Conservation (phyloP, 2,888 invertebrate species). For the Sericinus montela region DNA sequence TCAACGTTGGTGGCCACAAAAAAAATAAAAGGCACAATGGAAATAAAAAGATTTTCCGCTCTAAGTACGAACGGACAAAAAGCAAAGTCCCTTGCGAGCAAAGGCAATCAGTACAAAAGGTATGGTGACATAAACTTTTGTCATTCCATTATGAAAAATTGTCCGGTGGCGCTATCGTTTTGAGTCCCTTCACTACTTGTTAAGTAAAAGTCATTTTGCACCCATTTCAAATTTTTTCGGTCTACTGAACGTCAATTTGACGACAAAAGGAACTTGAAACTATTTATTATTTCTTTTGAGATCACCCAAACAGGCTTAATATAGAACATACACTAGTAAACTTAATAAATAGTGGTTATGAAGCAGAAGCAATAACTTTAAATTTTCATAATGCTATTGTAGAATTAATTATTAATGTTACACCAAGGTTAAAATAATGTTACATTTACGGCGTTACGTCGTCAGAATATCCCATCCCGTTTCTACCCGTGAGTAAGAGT, state of each 20-base stretch:
- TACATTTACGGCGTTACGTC: no score
- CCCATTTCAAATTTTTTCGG: conserved; percentile 19
- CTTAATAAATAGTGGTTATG: no score
- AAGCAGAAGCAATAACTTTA: no score
- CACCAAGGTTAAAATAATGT: no score
- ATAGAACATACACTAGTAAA: background rate
- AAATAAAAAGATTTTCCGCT: conserved; percentile 21
- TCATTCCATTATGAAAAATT: conserved; percentile 49
- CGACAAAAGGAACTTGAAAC: conserved; percentile 40
- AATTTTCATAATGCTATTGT: no score
- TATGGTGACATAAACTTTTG: conserved; percentile 46
- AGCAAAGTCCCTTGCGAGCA: conserved; percentile 48
- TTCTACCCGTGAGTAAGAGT: no score
- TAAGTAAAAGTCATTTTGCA: conserved; percentile 57
- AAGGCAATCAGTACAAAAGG: conserved; percentile 39
- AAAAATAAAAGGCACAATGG: conserved; percentile 17
- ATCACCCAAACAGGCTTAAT: background rate
- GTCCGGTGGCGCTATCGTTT: conserved; percentile 67
- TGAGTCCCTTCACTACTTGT: conserved; percentile 29
- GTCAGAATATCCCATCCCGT: no score
- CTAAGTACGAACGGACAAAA: conserved; percentile 35
- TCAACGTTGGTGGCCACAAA: conserved; percentile 49
- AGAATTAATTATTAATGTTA: no score
- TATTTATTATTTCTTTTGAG: background rate
- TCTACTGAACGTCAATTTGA: conserved; percentile 20